Conservation (phyloP, 2,113 vertebrate species). For the Stigmatopora argus region DNA sequence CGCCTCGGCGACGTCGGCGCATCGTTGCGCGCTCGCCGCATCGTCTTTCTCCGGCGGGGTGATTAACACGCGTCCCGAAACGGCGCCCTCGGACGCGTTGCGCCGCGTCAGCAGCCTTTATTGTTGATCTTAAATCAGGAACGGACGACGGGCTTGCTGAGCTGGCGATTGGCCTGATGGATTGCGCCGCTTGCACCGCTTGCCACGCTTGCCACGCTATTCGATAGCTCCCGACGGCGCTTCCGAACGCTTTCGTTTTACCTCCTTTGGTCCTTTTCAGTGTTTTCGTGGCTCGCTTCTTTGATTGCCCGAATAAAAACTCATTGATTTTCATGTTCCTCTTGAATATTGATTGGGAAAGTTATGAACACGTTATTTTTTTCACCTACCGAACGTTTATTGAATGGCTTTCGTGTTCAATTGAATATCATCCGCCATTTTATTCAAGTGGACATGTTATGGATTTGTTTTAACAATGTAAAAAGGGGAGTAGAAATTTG, state of each 20-base stretch:
- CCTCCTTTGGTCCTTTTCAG: too few relatives aligned
- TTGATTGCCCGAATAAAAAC: background rate
- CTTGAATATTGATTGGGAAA: background rate
- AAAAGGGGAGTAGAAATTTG: background rate
- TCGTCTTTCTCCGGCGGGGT: slow-evolving; percentile 24
- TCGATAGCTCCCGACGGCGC: slow-evolving; percentile 46
- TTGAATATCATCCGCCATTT: background rate
- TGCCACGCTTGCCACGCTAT: slow-evolving; percentile 51
- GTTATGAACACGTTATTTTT: background rate
- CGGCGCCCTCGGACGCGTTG: slow-evolving; percentile 50
- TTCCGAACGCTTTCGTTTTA: slow-evolving; percentile 19
- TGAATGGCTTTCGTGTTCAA: background rate
- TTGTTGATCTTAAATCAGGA: slow-evolving; percentile 57
- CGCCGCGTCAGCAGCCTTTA: slow-evolving; percentile 46
- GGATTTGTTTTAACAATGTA: background rate
- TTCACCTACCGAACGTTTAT: background rate
- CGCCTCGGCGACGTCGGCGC: slow-evolving; percentile 20
- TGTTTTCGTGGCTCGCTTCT: too few relatives aligned
- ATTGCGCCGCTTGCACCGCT: slow-evolving; percentile 41
- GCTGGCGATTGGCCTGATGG: slow-evolving; percentile 58
- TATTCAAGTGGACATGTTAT: background rate
- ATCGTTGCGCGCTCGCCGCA: slow-evolving; percentile 23
- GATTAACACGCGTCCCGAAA: slow-evolving; percentile 53
- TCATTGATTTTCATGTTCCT: slow-evolving; percentile 1
- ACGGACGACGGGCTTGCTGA: slow-evolving; percentile 58